Base-by-base conservation (phyloP, 2,797 vertebrate genomes). In the Menidia menidia region DNA sequence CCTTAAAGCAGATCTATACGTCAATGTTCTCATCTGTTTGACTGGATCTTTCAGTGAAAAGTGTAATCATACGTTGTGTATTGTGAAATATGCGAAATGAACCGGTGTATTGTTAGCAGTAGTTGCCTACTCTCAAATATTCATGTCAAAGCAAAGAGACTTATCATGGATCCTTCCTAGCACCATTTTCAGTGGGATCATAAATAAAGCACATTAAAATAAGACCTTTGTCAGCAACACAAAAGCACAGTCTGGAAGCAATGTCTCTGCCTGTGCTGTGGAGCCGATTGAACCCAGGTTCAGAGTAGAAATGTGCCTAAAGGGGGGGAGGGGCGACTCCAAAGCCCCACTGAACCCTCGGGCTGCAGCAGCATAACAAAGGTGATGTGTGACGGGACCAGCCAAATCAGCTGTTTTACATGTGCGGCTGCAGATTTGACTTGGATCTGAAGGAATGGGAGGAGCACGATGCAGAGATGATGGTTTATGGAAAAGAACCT, bases 401-500 rank as follows among this genome's bases (percentile, higher is more conserved):
- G 77, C 73, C 84, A 89, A 87, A 90, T 91, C 78, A 82, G 83
- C 80, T 82, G 75, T 81, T 92, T 91, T 87, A 87, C 85, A 92
- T 89, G 63, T 65, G 79, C 31, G 67, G 71, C 80, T 76, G 53
- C 0, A 19, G 54, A 88, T 85, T 86, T 82, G 80, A 83, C 70
- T 85, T 50, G 33, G 56, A 60, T 39, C 53, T 64, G 62, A 59
- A 75, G 50, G 48, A 60, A 69, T 42, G 53, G 57, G 63, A 64
- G 70, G 9, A 58, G 68, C 31, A 31, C 56, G 70, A 61, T 12
- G 9, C 43, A 54, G 9, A 44, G 74, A 55, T n/a, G 64, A 74
- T 77, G 63, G 76, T 78, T 85, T 82, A 86, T 85, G 80, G 77
- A 83, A 86, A 90, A 64, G 18, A 67, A 68, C 50, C 70, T 73